Evolutionary conservation across 2,797 vertebrate species (phyloP), one percentile per base, ranked within the genome.

Genomic region (Bothrops alternatus): DNA sequence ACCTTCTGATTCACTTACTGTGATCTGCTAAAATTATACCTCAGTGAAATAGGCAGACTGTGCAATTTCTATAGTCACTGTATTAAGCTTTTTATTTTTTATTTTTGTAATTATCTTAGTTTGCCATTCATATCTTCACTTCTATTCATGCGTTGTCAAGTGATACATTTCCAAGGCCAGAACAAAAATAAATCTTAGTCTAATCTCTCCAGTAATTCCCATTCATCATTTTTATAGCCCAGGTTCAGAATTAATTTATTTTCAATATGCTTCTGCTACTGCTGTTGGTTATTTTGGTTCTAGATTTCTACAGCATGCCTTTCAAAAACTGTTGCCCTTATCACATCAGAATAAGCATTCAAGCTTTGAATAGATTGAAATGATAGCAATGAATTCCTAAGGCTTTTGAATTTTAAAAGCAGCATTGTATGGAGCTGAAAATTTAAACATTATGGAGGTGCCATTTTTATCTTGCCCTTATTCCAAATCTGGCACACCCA

Each of bases 81-180:
- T 73, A 88, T 42, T 78, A 63, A 89, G 87, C 42, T 78, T 65
- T 2, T 16, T 28, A 0, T 65, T 85, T 4, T 87, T 61, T 61
- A 25, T 87, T 90, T 65, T 61, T 2, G 73, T 61, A 92, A 8
- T 42, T 78, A 65, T 60, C 11, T 5, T 18, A 58, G 13, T 53
- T 89, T 90, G 82, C 63, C 60, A 87, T n/a, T 90, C 87, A 26
- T 4, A 57, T 90, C 93, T 90, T 94, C 92, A 12, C 82, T 53
- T 93, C 92, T 82, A 23, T 37, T 95, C 69, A 94, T 95, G 82
- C n/a, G 86, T 58, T 60, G 56, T 90, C 26, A 87, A 94, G 23
- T 90, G 90, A 91, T 90, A 7, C 57, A 20, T 85, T 73, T 89
- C 2, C 25, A 60, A 37, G 50, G 28, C 47, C 60, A 91, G 58